Conservation (phyloP, 2,113 vertebrate genomes). For the Micromys minutus region DNA sequence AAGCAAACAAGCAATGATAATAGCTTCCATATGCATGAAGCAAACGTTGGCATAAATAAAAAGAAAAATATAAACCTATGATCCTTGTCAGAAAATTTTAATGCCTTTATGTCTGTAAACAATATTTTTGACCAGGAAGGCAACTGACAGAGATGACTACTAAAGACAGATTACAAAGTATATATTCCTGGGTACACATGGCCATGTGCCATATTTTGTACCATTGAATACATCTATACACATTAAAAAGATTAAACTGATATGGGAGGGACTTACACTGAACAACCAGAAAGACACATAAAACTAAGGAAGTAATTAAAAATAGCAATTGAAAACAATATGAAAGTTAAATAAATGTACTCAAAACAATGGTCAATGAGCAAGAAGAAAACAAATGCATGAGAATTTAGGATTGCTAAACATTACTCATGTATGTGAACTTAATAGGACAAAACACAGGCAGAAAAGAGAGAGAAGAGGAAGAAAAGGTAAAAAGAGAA, state of each 20-base stretch:
- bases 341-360: background rate
- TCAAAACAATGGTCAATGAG: background rate
- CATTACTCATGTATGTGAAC: background rate
- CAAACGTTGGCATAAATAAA: constrained; percentile 3
- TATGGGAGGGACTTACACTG: background rate
- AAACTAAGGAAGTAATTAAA: background rate
- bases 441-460: background rate
- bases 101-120: background rate
- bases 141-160: background rate
- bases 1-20: background rate
- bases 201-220: background rate
- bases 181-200: background rate
- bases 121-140: too few relatives aligned
- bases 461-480: background rate
- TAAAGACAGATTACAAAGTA: background rate
- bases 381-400: background rate
- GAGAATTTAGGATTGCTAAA: background rate
- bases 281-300: too few relatives aligned
- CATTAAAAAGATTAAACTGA: background rate
- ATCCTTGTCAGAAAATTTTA: background rate
- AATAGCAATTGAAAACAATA: background rate
- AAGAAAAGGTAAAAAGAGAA: background rate
- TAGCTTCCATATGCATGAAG: background rate
- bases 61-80: background rate
- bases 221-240: background rate